Conservation (phyloP, 2,797 vertebrate genomes). For the Heliangelus exortis region DNA sequence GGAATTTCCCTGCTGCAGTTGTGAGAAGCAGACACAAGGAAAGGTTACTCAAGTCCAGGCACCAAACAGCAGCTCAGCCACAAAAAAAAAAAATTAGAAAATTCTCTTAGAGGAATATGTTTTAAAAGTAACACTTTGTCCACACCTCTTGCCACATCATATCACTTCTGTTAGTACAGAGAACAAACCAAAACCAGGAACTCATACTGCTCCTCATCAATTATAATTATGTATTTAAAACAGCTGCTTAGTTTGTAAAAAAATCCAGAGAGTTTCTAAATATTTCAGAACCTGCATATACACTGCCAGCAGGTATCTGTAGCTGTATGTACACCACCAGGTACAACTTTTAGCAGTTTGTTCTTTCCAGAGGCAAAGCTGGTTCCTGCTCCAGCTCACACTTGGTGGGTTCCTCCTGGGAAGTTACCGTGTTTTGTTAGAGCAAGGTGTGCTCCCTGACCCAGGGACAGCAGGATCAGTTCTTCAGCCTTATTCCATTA, state of each 20-base stretch:
- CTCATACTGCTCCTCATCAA: not conserved
- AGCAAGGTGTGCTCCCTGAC: accelerated
- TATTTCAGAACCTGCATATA: not conserved
- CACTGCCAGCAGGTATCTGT: not conserved
- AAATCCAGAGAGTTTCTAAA: not conserved
- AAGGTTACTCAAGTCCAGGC: not conserved
- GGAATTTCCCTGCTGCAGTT: not conserved
- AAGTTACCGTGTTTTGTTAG: not conserved
- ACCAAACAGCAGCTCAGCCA: not conserved
- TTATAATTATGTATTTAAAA: not conserved
- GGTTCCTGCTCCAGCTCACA: not conserved
- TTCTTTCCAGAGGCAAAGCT: not conserved
- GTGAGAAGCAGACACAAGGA: not conserved
- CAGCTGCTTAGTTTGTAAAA: not conserved
- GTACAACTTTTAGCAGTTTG: too few species aligned
- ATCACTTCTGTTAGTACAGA: not conserved
- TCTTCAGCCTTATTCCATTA: not conserved
- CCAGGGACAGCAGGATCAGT: not conserved
- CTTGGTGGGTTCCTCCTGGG: not conserved
- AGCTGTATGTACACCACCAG: too few species aligned
- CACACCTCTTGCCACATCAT: not conserved
- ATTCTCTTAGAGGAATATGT: not conserved
- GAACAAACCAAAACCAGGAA: not conserved
- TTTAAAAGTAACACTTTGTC: not conserved
- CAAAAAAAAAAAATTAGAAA: not conserved